These are phyloP conservation scores for Camarhynchus parvulus DNA, from an alignment of 2,113 vertebrate species.

Conservation along the genomic window DNA sequence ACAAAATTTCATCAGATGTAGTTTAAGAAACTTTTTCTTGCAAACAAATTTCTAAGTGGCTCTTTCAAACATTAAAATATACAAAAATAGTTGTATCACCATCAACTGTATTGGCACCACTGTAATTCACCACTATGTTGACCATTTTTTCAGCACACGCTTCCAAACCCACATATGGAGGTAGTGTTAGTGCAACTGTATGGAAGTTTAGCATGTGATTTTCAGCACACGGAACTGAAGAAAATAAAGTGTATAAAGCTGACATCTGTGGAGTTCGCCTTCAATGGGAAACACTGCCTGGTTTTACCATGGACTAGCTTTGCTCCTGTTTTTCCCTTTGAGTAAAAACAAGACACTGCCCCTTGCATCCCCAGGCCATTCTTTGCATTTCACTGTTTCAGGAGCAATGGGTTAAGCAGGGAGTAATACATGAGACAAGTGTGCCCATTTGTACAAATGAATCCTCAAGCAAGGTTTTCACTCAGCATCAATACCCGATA, in stretches of 20 bases:
- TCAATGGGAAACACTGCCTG: not conserved
- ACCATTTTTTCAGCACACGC: not conserved
- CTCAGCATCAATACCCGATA: not conserved
- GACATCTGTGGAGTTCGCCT: not conserved
- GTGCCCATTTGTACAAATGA: not conserved
- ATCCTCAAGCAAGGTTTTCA: not conserved
- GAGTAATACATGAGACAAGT: not conserved
- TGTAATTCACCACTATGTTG: not conserved
- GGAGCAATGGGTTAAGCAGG: not conserved
- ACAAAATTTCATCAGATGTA: not conserved
- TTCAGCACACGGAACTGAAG: not conserved
- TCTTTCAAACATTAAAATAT: not conserved
- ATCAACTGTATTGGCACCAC: not conserved
- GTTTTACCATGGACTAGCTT: not conserved
- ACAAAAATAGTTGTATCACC: not conserved
- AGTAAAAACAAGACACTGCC: not conserved
- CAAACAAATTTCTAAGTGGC: not conserved
- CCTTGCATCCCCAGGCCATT: not conserved
- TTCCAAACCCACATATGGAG: not conserved
- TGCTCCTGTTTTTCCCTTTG: not conserved
- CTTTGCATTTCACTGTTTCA: not conserved
- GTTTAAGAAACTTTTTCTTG: not conserved
- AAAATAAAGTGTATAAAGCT: not conserved
- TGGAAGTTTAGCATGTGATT: not conserved
- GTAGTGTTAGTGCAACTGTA: not conserved